These are phyloP conservation scores for Thysanoteuthis rhombus DNA, from an alignment of 2,888 invertebrate genomes.

Conservation along the genomic window DNA sequence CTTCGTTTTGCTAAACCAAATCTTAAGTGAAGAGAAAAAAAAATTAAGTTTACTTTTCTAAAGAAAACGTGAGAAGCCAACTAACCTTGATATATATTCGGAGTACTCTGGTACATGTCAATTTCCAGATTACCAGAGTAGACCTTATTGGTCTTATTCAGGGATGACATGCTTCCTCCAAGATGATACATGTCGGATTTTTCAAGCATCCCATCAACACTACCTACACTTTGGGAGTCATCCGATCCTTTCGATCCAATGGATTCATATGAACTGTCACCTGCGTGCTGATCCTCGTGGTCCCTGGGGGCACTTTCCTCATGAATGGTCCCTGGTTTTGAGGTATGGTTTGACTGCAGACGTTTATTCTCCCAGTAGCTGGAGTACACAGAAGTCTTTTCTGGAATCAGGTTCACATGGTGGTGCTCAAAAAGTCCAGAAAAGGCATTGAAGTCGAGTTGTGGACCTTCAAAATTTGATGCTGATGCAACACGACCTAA, in stretches of 20 bases:
- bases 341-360: slow-evolving; percentile 46
- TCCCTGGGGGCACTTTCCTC: slow-evolving; percentile 27
- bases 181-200: slow-evolving; percentile 49
- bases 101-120: slow-evolving; percentile 52
- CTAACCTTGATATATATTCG: slow-evolving; percentile 45
- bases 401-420: slow-evolving; percentile 49
- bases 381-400: slow-evolving; percentile 46
- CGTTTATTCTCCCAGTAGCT: slow-evolving; percentile 45
- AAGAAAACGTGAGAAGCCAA: too few relatives aligned
- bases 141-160: slow-evolving; percentile 34
- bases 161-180: slow-evolving; percentile 46
- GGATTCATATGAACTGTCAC: slow-evolving; percentile 60
- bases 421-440: slow-evolving; percentile 59
- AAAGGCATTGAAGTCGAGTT: slow-evolving; percentile 64
- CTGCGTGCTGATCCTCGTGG: slow-evolving; percentile 38
- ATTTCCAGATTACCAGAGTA: slow-evolving; percentile 33
- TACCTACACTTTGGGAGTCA: slow-evolving; percentile 50
- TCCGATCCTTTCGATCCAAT: slow-evolving; percentile 54
- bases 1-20: too few relatives aligned
- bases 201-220: slow-evolving; percentile 50
- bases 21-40: too few relatives aligned
- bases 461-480: slow-evolving; percentile 54
- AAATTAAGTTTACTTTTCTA: too few relatives aligned
- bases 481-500: slow-evolving; percentile 54
- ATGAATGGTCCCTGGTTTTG: slow-evolving; percentile 20